Conservation (phyloP, 2,113 vertebrate genomes). For the Tetrao urogallus region DNA sequence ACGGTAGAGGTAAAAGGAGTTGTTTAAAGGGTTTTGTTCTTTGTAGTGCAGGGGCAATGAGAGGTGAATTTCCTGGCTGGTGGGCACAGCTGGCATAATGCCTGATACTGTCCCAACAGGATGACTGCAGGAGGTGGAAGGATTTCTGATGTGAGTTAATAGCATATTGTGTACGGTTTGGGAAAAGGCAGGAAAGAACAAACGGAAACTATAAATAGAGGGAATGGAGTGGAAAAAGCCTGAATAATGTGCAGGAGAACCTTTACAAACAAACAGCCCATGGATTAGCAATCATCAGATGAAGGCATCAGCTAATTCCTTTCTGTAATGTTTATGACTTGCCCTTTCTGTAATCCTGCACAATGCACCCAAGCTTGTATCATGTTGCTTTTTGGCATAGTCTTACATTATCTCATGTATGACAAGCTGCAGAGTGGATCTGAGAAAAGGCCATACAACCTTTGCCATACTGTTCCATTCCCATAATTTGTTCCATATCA, state of each 20-base stretch:
- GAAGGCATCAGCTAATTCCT: not conserved
- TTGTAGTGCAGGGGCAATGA: not conserved
- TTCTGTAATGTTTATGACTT: not conserved
- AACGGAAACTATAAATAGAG: not conserved
- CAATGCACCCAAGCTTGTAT: not conserved
- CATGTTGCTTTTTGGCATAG: constrained; percentile 38
- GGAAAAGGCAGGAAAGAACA: not conserved
- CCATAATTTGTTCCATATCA: constrained; percentile 33
- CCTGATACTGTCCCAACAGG: not conserved
- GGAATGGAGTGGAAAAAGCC: not conserved
- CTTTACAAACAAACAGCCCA: not conserved
- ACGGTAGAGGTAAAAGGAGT: not conserved
- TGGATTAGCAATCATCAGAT: not conserved
- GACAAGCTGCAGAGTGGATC: not conserved
- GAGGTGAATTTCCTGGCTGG: not conserved
- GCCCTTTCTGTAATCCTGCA: not conserved
- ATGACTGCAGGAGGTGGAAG: not conserved
- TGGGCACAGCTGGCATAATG: not conserved
- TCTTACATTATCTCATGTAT: not conserved
- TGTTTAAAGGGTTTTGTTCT: not conserved
- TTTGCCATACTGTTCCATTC: not conserved
- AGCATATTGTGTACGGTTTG: accelerated
- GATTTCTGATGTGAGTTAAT: not conserved
- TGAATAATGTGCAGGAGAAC: not conserved
- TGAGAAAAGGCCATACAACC: not conserved